Evolutionary conservation across 2,888 invertebrate genomes (phyloP).

Genomic region (Pristionchus exspectatus): DNA sequence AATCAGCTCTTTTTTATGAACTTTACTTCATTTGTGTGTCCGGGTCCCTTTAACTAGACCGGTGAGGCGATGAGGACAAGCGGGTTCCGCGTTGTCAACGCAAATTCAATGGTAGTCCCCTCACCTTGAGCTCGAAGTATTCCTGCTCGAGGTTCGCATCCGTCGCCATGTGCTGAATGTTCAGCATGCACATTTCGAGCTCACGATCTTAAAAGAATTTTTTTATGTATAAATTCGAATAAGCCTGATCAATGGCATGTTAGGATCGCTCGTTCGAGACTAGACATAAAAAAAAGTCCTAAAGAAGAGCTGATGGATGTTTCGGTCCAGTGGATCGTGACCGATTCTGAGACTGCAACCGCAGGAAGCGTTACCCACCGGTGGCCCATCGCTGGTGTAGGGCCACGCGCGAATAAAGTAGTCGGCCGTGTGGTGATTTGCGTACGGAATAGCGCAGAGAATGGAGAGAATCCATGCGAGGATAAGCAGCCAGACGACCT

Average conservation of each 20-base stretch:
- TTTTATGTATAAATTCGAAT: not conserved
- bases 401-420: slow-evolving; percentile 69
- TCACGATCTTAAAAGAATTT: slow-evolving; percentile 17
- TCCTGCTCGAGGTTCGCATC: slow-evolving; percentile 40
- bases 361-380: slow-evolving; percentile 56
- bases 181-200: slow-evolving; percentile 70
- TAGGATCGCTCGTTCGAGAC: not conserved
- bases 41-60: too few species aligned
- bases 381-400: slow-evolving; percentile 60
- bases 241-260: not conserved
- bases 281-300: too few species aligned
- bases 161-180: slow-evolving; percentile 52
- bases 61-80: too few species aligned
- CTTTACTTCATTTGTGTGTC: too few species aligned
- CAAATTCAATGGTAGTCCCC: not conserved
- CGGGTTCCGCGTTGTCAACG: too few species aligned
- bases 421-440: slow-evolving; percentile 67
- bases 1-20: too few species aligned
- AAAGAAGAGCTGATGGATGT: too few species aligned
- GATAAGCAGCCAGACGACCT: slow-evolving; percentile 56
- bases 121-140: slow-evolving; percentile 52
- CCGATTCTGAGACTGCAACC: too few species aligned
- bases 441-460: slow-evolving; percentile 67
- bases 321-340: too few species aligned
- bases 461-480: slow-evolving; percentile 68